Evolutionary conservation across 2,888 invertebrate species (phyloP), one percentile per base, ranked within the genome.

Genomic region (Calliphora vomitoria): DNA sequence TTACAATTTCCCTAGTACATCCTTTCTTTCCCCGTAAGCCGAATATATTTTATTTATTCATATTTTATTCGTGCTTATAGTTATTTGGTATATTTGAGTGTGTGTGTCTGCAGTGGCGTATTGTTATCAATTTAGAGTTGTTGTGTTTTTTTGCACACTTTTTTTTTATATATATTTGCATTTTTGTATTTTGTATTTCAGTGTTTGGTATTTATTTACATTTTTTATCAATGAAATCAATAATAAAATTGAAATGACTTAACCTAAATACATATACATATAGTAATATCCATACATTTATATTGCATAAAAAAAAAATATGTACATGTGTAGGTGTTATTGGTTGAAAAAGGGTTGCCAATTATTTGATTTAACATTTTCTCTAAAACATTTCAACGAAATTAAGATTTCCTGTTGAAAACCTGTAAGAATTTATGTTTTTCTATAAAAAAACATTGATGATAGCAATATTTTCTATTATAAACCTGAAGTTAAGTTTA

Each of bases 161-260:
- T 8, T 44, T 64, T 10, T 69, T 20, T 25, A 25, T 25, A 2
- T 25, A 25, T 25, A 25, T 41, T 38, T 82, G 10, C 31, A 58
- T 71, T 58, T 47, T 69, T 66, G 38, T 47, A 69, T 76, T 86
- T 60, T 60, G 11, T 81, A 55, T 76, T 68, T 79, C 15, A 68
- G 74, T 44, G 69, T 44, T 76, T 82, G 18, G 64, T 83, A 81
- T 83, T 83, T 87, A 83, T 87, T 78, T 81, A 66, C 8, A 60
- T 60, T 81, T 66, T 84, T 75, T 72, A 87, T 64, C 85, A 85
- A 79, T 72, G 66, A 85, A 88, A 88, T 85, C 85, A 88, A 85
- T 85, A 88, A 86, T 84, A 72, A 86, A 86, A 87, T 85, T 88
- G 82, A 82, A 87, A 85, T 81, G 78, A 85, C 76, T 82, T 86